Evolutionary conservation across 2,888 invertebrate species (phyloP).

Genomic region (Apamea sordens): DNA sequence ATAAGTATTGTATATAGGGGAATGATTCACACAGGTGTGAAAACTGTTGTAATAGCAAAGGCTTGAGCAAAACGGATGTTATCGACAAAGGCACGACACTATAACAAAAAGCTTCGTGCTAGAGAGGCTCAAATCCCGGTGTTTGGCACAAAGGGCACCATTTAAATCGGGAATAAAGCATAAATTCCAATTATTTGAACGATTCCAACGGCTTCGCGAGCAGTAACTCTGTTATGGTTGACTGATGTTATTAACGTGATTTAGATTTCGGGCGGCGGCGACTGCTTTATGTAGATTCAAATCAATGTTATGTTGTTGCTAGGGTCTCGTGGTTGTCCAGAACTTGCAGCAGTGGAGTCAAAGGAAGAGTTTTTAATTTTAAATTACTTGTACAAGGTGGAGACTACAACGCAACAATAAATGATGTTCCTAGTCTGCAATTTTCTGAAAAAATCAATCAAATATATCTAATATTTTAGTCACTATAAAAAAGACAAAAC

Average conservation of each 20-base stretch:
- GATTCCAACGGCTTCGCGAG: slow-evolving; percentile 10
- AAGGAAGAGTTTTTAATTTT: neutral
- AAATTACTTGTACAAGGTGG: neutral
- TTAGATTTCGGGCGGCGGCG: neutral
- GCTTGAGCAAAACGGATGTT: slow-evolving; percentile 5
- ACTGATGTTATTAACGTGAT: slow-evolving; percentile 28
- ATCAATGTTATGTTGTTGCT: neutral
- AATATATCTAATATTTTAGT: neutral
- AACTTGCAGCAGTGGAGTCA: neutral
- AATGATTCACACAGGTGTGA: slow-evolving; percentile 12
- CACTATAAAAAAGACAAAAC: neutral
- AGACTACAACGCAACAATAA: neutral
- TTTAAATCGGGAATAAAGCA: slow-evolving; percentile 31
- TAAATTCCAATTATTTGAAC: slow-evolving; percentile 44
- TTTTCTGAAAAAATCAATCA: neutral
- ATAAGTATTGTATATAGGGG: neutral
- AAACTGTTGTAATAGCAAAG: slow-evolving; percentile 10
- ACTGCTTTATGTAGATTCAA: neutral
- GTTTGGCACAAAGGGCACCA: slow-evolving; percentile 42
- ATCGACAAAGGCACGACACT: slow-evolving; percentile 34
- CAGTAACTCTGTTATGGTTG: slow-evolving; percentile 27
- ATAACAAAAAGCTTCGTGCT: slow-evolving; percentile 22
- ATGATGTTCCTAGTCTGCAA: neutral
- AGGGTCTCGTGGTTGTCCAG: neutral
- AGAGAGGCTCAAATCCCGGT: neutral